Evolutionary conservation across 2,888 invertebrate species (phyloP), one percentile per base, ranked within the genome.

Genomic region (Nebria brevicollis): DNA sequence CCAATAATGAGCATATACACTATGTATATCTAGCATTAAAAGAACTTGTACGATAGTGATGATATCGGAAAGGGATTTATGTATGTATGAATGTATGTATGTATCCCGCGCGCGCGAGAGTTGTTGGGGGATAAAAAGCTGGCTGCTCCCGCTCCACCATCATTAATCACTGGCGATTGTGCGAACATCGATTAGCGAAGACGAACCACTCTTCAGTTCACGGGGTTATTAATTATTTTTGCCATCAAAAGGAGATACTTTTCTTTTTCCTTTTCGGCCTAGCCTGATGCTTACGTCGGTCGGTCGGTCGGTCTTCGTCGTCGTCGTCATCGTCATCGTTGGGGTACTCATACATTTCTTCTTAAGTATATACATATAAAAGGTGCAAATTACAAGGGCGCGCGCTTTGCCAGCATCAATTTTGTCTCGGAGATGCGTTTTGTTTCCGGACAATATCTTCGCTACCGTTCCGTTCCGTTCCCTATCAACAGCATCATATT

Each of bases 191-290:
- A 88, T 88, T 88, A 87, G 86, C 85, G 85, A 84, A 82, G 83
- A 84, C 83, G 82, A 82, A 84, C 83, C 82, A 80, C 83, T 84
- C 85, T 83, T 83, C 84, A 84, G 83, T 84, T 83, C 84, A 84
- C 84, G 83, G 85, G 85, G 87, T 87, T 87, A 88, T 88, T 88
- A 88, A 88, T 87, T 88, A 88, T 87, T 87, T 86, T 86, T 85
- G 86, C 85, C 86, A 86, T 87, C 86, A 87, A 87, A 86, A 85
- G 86, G 82, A 82, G 82, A 81, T 82, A 80, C 82, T 81, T 82
- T 81, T 81, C 77, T 81, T 80, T 82, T 82, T 79, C 82, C 41
- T 54, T 73, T 34, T 26, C 64, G 4, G 54, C 54, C 54, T 54
- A 8, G 11, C 13, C 54, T 54, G 13, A 54, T 54, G 13, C 54